Conservation (phyloP, 2,113 vertebrate species). For the Hippocampus comes region DNA sequence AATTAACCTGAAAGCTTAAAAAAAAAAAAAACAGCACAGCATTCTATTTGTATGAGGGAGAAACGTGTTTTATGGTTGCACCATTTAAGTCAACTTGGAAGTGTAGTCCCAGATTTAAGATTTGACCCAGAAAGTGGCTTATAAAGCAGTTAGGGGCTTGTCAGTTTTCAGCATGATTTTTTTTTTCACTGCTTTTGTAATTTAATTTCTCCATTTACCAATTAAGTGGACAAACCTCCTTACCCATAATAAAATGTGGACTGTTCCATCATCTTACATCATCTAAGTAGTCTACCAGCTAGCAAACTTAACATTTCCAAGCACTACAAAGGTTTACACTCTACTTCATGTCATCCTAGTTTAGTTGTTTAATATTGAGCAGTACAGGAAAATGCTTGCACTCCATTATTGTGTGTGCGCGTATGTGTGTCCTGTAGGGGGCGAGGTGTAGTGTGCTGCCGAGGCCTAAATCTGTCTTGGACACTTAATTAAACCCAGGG, state of each 20-base stretch:
- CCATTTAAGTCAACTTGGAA: no score
- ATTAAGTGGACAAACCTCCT: no score
- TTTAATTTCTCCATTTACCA: no score
- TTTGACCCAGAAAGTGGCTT: no score
- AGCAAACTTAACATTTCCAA: not conserved
- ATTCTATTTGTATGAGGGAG: no score
- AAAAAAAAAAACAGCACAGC: no score
- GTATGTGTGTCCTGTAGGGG: slow-evolving; percentile 24
- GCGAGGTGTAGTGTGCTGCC: slow-evolving; percentile 28
- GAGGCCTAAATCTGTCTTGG: slow-evolving; percentile 61
- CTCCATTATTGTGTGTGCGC: slow-evolving; percentile 8
- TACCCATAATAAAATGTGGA: no score
- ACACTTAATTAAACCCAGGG: slow-evolving; percentile 69
- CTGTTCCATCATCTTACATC: not conserved
- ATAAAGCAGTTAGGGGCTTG: not conserved
- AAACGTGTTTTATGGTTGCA: no score
- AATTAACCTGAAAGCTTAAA: no score
- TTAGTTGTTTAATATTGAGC: not conserved
- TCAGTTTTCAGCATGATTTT: no score
- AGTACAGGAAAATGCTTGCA: slow-evolving; percentile 6
- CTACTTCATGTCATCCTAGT: not conserved
- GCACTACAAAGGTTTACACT: not conserved
- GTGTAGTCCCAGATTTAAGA: no score
- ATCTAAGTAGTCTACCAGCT: not conserved
- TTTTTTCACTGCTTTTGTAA: no score